Evolutionary conservation across 1,140 invertebrate genomes (phyloP).

Genomic region (Pentalonia nigronervosa): DNA sequence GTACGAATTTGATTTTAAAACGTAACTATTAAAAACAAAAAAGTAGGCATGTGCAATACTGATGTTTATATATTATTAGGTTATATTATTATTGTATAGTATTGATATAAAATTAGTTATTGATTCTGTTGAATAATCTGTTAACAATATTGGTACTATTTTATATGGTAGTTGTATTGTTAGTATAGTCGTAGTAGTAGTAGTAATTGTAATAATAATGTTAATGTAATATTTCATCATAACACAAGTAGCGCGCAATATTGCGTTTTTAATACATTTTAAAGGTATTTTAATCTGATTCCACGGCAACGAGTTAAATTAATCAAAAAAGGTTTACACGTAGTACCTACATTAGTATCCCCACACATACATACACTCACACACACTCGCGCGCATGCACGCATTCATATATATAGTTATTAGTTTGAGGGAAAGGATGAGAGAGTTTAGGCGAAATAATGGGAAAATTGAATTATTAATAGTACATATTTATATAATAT

Average conservation of each 20-base stretch:
- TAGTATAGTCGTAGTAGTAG: background rate
- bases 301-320: constrained; percentile 30
- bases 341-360: background rate
- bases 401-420: background rate
- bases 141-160: constrained; percentile 29
- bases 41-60: background rate
- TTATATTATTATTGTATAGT: background rate
- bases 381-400: too few species aligned
- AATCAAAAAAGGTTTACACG: constrained; percentile 35
- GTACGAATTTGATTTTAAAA: background rate
- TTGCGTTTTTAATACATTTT: constrained; percentile 23
- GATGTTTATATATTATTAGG: background rate
- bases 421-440: background rate
- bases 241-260: background rate
- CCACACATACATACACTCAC: too few species aligned
- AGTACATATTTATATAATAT: background rate
- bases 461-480: background rate
- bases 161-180: background rate
- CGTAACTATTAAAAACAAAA: background rate
- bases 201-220: constrained; percentile 26
- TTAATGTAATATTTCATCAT: constrained; percentile 35
- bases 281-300: constrained; percentile 39
- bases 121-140: constrained; percentile 13
- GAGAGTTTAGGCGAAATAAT: background rate
- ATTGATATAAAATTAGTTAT: constrained; percentile 15